phyloP scores from a whole-genome alignment of 2,888 invertebrate species.

The Catocala sponsa region DNA sequence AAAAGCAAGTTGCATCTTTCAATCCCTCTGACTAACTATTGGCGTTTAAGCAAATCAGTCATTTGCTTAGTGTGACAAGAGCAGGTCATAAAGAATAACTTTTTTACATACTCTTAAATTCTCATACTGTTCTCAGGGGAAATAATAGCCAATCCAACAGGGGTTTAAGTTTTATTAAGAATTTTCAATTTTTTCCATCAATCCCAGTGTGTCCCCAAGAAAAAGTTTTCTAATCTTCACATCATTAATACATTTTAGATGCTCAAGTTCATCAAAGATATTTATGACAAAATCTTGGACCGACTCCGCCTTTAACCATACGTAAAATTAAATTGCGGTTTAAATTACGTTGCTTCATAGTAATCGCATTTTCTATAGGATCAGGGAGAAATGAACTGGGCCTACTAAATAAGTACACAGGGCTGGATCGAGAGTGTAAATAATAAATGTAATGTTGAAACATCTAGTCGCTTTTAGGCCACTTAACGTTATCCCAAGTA shows the following conservation, averaged over 20 bases:
- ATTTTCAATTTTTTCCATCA: constrained; percentile 17
- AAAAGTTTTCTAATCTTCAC: constrained; percentile 22
- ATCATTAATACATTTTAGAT: constrained; percentile 26
- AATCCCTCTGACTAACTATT: too few relatives aligned
- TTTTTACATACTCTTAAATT: constrained; percentile 1
- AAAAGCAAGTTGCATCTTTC: too few relatives aligned
- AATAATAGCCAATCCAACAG: background rate
- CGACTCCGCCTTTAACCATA: constrained; percentile 56
- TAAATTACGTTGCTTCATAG: constrained; percentile 62
- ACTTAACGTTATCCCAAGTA: too few relatives aligned
- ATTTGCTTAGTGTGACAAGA: background rate
- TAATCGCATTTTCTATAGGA: constrained; percentile 47
- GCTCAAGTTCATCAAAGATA: constrained; percentile 36
- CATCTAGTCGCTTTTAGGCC: too few relatives aligned
- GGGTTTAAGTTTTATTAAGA: constrained; percentile 8
- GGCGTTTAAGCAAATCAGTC: too few relatives aligned
- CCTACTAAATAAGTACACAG: constrained; percentile 28
- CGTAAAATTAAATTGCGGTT: constrained; percentile 68
- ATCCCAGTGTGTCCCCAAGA: constrained; percentile 3
- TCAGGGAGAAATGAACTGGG: constrained; percentile 38
- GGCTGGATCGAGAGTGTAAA: constrained; percentile 18
- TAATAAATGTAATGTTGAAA: too few relatives aligned
- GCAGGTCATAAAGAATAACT: background rate
- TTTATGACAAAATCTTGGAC: constrained; percentile 43
- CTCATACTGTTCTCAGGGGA: constrained; percentile 4